Percentiles rank a stretch among this genome's conserved stretches.
Evolutionary conservation across 2,113 vertebrate genomes (phyloP).

Genomic region (Rostratula benghalensis): DNA sequence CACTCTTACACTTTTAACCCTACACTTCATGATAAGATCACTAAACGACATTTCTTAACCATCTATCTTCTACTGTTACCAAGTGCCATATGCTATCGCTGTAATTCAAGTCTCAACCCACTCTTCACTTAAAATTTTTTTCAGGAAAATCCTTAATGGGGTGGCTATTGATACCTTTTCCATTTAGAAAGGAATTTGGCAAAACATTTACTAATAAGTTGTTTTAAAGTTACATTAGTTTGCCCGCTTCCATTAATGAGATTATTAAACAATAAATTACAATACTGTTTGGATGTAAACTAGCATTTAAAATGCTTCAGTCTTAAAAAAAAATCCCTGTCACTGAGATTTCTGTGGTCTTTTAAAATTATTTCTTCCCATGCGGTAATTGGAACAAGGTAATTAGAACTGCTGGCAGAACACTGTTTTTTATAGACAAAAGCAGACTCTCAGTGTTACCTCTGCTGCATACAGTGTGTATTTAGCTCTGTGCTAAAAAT

Average conservation of each 20-base stretch:
- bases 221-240: neutral
- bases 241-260: neutral
- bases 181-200: neutral
- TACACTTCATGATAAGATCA: neutral
- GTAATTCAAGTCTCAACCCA: neutral
- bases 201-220: neutral
- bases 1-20: neutral
- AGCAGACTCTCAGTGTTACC: neutral
- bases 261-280: neutral
- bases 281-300: neutral
- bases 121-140: neutral
- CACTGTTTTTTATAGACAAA: neutral
- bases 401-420: neutral
- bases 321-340: neutral
- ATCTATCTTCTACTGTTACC: neutral
- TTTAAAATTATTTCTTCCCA: neutral
- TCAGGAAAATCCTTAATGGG: neutral
- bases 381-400: neutral
- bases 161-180: neutral
- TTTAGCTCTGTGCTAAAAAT: constrained; percentile 1
- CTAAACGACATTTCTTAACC: constrained; percentile 1
- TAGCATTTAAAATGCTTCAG: neutral
- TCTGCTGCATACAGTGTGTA: neutral
- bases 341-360: neutral
- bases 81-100: neutral